Base-by-base conservation (phyloP, 2,113 vertebrate species). In the Smithornis capensis region DNA sequence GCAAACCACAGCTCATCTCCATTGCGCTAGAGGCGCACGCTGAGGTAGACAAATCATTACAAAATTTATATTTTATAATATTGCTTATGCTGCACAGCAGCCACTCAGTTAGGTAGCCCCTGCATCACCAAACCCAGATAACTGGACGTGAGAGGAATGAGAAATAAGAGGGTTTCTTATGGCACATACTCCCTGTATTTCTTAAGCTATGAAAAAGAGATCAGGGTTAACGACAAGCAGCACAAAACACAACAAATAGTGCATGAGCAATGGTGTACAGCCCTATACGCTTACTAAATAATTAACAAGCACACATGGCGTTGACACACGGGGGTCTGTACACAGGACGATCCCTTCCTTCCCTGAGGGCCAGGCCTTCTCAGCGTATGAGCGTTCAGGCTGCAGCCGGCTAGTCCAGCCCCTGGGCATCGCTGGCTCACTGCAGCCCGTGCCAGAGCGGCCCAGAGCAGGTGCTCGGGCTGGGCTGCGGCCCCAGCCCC, bases 291-390 rank as follows among this genome's bases (percentile, higher is more conserved):
- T 37, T 5, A 7, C 71, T 52, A 63, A 74, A 31, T 9, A 14
- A 28, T 6, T 5, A 49, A 14, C 44, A 16, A 23, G 8, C 65
- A 4, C 3, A 11, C 53, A 2, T 0, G 7, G 71, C 0, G n/a
- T 3, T 16, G 67, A 6, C 57, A 21, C 2, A 19, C 52, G 24
- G 68, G 68, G 6, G 28, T 4, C 67, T 13, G 1, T 2, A 5
- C 2, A 3, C 12, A 5, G 64, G 55, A 21, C 1, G 0, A 56
- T 7, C 59, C 76, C 49, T 49, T 55, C 55, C 25, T 52, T 27
- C 55, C 40, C 68, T 1, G 50, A 2, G 21, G 79, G 71, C 57
- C 80, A 1, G 57, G 27, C 9, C 2, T 33, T 21, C 76, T 7
- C 62, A 19, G 79, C 38, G 5, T 2, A 24, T 7, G 60, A 1